Evolutionary conservation across 2,797 vertebrate species (phyloP).

Genomic region (Phataginus tetradactyla): DNA sequence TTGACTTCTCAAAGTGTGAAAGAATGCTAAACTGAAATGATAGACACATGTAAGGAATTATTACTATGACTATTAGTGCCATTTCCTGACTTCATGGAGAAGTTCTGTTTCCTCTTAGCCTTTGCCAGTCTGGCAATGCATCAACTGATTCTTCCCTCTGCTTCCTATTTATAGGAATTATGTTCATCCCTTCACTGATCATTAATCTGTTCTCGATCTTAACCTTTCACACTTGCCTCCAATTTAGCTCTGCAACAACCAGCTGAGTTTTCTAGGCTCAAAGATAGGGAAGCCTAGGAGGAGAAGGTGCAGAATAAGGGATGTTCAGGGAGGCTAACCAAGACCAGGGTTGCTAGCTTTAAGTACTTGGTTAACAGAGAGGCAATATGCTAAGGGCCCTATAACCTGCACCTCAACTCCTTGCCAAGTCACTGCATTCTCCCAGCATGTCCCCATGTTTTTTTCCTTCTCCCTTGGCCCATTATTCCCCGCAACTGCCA

Average conservation of each 20-base stretch:
- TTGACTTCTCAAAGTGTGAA: background rate
- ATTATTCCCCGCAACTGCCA: background rate
- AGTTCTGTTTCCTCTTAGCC: background rate
- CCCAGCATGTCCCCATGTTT: background rate
- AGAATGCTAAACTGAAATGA: background rate
- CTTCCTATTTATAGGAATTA: background rate
- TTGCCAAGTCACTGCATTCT: background rate
- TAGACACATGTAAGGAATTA: background rate
- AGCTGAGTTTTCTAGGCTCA: background rate
- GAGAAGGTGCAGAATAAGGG: background rate
- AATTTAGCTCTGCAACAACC: background rate
- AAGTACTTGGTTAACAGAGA: background rate
- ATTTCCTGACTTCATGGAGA: background rate
- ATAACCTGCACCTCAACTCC: background rate
- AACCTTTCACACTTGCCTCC: background rate
- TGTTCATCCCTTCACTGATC: background rate
- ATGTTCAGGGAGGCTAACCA: background rate
- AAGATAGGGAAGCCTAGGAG: background rate
- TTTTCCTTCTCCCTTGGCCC: background rate
- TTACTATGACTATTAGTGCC: background rate
- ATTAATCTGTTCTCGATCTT: background rate
- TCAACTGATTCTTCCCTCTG: background rate
- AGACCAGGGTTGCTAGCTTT: background rate
- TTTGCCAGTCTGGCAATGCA: background rate
- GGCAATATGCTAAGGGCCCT: background rate